These are phyloP conservation scores for Cichladusa arquata DNA, from an alignment of 2,113 vertebrate genomes.

Conservation along the genomic window DNA sequence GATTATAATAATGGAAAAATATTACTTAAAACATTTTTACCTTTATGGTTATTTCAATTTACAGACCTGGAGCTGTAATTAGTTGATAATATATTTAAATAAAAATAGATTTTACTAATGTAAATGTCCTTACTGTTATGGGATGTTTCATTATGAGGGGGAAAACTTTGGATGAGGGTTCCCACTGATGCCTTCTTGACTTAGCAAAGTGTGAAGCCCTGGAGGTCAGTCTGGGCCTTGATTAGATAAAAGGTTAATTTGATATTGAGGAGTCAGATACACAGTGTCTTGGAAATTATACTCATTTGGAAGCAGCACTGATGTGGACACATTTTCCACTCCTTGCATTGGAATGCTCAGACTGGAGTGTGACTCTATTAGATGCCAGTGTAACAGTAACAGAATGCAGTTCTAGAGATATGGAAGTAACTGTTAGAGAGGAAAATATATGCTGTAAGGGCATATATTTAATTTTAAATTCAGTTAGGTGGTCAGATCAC, in stretches of 20 bases:
- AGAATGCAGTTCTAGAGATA: not conserved
- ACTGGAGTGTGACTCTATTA: not conserved
- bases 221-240: not conserved
- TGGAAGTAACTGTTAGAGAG: not conserved
- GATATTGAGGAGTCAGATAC: not conserved
- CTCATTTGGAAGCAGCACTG: not conserved
- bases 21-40: not conserved
- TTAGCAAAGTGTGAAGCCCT: not conserved
- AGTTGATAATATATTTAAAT: not conserved
- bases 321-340: not conserved
- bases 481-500: not conserved
- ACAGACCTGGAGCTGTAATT: not conserved
- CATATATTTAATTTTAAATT: not conserved
- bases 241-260: not conserved
- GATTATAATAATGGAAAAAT: not conserved
- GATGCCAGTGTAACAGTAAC: not conserved
- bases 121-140: not conserved
- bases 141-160: not conserved
- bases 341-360: accelerated
- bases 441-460: not conserved
- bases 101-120: not conserved
- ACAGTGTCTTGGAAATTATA: not conserved
- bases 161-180: not conserved
- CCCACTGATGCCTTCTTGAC: not conserved
- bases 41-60: not conserved